Evolutionary conservation across 2,888 invertebrate genomes (phyloP), one percentile per base, ranked within the genome.

Genomic region (Lasioglossum morio): DNA sequence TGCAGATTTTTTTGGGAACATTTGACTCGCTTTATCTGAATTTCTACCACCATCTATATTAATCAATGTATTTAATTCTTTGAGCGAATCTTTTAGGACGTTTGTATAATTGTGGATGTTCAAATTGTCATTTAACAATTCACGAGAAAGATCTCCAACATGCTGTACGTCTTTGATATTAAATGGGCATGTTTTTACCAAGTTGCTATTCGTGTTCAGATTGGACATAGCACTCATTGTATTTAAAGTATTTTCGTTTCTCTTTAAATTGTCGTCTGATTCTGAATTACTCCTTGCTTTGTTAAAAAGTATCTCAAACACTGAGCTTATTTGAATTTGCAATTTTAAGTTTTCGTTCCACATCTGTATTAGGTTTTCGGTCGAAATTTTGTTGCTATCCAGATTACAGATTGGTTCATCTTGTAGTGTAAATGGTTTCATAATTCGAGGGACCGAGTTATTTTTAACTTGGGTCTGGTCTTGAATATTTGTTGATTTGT

Each of bases 311-410:
- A 72, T 27, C 7, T 66, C 12, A 30, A 89, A 74, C 0, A 77
- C 27, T 1, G 66, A 19, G 10, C 19, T 70, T 43, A 88, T 72
- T 14, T 79, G 69, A 70, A 76, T 80, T 60, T 90, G 84, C 19
- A 90, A 27, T 27, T 66, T 46, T 30, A 84, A 69, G 14, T 84
- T 88, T n/a, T 82, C 76, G 2, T 60, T 72, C 85, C 81, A 87
- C 3, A 84, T 19, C 19, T 79, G 27, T 23, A 83, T 63, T 46
- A 90, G 75, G 23, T 48, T 27, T 66, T 84, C 40, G 2, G 77
- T 40, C 12, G 66, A 72, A 43, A 72, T n/a, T 48, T 40, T 27
- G 4, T 40, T 14, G 12, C n/a, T 23, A 69, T 7, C 1, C 16
- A 66, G 43, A 34, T 57, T 70, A 7, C n/a, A 23, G 2, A 19